These are phyloP conservation scores for Ctenopoma multispine DNA, from an alignment of 2,797 vertebrate genomes.

Conservation along the genomic window DNA sequence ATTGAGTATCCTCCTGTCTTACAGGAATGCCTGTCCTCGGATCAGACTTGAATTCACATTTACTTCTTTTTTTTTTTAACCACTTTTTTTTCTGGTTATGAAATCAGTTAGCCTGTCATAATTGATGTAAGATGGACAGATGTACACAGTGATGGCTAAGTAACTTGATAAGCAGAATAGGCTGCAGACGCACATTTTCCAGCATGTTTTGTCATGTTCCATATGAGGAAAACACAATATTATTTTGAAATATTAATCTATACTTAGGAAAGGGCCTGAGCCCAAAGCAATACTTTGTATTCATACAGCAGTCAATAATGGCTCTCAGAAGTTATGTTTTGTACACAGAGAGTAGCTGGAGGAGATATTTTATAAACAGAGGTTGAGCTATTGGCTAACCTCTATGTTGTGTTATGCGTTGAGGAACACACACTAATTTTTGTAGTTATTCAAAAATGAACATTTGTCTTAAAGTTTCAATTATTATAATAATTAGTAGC, in stretches of 20 bases:
- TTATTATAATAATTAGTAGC: background rate
- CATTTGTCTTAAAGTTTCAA: background rate
- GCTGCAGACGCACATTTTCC: background rate
- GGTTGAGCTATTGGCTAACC: slow-evolving; percentile 14
- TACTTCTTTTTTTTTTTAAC: too few species aligned
- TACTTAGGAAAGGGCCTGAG: background rate
- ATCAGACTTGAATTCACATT: slow-evolving; percentile 40
- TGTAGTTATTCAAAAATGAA: background rate
- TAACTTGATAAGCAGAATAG: background rate
- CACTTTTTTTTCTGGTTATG: background rate
- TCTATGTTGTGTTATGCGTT: slow-evolving; percentile 20
- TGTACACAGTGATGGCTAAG: background rate
- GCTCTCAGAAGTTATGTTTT: slow-evolving; percentile 44
- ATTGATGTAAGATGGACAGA: slow-evolving; percentile 26
- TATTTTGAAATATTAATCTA: slow-evolving; percentile 29
- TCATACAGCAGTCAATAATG: slow-evolving; percentile 48
- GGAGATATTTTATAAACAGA: slow-evolving; percentile 61
- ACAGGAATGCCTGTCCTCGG: slow-evolving; percentile 31
- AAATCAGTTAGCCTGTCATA: slow-evolving; percentile 11
- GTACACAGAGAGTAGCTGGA: slow-evolving; percentile 31
- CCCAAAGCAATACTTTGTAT: slow-evolving; percentile 20
- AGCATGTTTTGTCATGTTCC: slow-evolving; percentile 4
- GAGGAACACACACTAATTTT: background rate
- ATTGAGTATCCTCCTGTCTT: slow-evolving; percentile 19
- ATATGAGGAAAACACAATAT: background rate